These are phyloP conservation scores for Archivesica marissinica DNA, from an alignment of 1,140 invertebrate species.

Conservation along the genomic window DNA sequence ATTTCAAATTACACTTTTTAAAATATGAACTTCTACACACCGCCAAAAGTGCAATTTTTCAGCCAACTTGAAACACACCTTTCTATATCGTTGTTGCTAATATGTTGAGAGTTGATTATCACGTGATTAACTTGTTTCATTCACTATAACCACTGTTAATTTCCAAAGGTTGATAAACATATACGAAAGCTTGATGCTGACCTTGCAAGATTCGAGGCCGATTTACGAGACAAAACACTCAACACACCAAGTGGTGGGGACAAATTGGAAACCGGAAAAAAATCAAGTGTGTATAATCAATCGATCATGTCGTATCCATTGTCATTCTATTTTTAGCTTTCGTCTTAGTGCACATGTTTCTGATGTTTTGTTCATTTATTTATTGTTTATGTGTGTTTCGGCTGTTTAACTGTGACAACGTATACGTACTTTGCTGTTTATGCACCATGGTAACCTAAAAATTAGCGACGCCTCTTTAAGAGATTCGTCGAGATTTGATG, in stretches of 20 bases:
- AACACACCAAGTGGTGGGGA: conserved; percentile 58
- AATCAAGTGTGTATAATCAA: conserved; percentile 77
- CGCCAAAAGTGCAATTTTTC: no score
- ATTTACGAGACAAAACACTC: conserved; percentile 96
- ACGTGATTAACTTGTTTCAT: conserved; percentile 20
- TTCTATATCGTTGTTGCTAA: background rate
- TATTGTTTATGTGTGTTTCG: conserved; percentile 18
- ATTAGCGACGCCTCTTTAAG: no score
- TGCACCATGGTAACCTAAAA: no score
- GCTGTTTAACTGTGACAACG: no score
- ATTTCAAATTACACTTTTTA: no score
- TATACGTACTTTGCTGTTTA: no score
- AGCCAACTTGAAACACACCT: no score
- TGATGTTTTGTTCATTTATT: conserved; percentile 9
- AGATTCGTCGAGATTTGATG: no score
- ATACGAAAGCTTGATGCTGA: conserved; percentile 97
- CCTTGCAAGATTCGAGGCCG: conserved; percentile 97
- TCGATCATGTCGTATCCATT: conserved; percentile 5
- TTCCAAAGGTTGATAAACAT: conserved; percentile 94
- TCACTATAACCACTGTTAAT: conserved; percentile 46
- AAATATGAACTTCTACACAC: no score
- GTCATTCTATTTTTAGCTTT: no score
- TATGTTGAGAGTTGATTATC: background rate
- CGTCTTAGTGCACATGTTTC: background rate
- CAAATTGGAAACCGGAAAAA: conserved; percentile 75